A percentile compares a stretch with the other conserved stretches of the same genome.
These are phyloP conservation scores for Heliconius charithonia DNA, from an alignment of 2,888 invertebrate species.

Conservation along the genomic window DNA sequence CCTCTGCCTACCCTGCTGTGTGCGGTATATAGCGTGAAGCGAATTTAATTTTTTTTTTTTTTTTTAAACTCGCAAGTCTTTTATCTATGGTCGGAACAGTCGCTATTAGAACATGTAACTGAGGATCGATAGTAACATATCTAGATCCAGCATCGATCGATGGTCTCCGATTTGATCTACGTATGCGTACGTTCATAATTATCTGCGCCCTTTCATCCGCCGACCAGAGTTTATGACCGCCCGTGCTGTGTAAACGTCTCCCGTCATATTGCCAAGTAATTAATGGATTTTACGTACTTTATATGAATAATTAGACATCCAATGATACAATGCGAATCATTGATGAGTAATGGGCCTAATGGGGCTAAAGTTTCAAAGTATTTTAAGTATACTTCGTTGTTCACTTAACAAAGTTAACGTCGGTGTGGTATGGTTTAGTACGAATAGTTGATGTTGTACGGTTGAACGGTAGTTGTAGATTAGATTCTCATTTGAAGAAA, in stretches of 20 bases:
- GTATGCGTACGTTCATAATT: conserved; percentile 80
- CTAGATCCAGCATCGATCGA: conserved; percentile 79
- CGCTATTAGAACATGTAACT: conserved; percentile 57
- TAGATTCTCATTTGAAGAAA: background rate
- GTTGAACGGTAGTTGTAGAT: background rate
- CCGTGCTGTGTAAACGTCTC: conserved; percentile 75
- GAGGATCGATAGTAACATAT: conserved; percentile 64
- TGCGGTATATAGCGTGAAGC: too few species aligned
- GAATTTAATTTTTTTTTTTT: too few species aligned
- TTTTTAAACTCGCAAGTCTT: conserved; percentile 11
- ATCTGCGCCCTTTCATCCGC: conserved; percentile 80
- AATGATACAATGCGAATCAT: conserved; percentile 57
- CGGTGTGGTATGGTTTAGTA: background rate
- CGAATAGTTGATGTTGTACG: background rate
- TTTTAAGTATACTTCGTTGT: background rate
- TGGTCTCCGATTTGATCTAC: conserved; percentile 81
- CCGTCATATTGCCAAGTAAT: conserved; percentile 77
- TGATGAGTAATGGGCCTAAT: conserved; percentile 55
- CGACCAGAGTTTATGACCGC: conserved; percentile 76
- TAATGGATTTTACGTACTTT: conserved; percentile 62
- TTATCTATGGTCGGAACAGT: conserved; percentile 36
- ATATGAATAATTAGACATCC: conserved; percentile 71
- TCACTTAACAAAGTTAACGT: background rate
- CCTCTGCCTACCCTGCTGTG: too few species aligned
- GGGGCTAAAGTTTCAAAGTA: conserved; percentile 49